Conservation (phyloP, 2,113 vertebrate genomes). For the Indicator maculatus region DNA sequence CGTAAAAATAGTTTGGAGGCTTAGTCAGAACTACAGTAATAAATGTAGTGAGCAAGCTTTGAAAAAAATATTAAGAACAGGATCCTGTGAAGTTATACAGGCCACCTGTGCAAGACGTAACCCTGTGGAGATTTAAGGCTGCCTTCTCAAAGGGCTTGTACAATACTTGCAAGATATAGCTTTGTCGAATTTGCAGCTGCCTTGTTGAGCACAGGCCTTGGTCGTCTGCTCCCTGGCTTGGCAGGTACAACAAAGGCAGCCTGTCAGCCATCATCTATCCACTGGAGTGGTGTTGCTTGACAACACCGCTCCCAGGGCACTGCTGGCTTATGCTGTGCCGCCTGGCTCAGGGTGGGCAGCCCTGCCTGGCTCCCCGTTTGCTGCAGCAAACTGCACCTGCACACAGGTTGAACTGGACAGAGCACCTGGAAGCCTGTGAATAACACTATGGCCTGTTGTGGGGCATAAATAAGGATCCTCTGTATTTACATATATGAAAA, state of each 20-base stretch:
- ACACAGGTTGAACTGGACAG: background rate
- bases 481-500: background rate
- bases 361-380: fast-evolving
- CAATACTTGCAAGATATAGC: background rate
- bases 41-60: slow-evolving; percentile 56
- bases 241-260: background rate
- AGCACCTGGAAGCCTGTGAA: background rate
- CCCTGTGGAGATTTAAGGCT: slow-evolving; percentile 40
- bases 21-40: slow-evolving; percentile 68
- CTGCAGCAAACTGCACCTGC: background rate
- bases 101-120: slow-evolving; percentile 52
- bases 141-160: background rate
- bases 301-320: background rate
- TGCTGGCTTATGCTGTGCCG: fast-evolving
- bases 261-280: background rate
- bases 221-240: background rate
- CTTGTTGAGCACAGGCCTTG: background rate
- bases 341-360: fast-evolving
- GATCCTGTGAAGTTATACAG: slow-evolving; percentile 35
- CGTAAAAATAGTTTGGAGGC: slow-evolving; percentile 66
- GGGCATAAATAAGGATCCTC: background rate
- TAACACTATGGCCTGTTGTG: background rate
- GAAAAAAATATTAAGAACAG: slow-evolving; percentile 43
- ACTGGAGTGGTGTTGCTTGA: background rate
- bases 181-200: slow-evolving; percentile 35